These are phyloP conservation scores for Clarias batrachus DNA, from an alignment of 2,113 vertebrate genomes.

Conservation along the genomic window DNA sequence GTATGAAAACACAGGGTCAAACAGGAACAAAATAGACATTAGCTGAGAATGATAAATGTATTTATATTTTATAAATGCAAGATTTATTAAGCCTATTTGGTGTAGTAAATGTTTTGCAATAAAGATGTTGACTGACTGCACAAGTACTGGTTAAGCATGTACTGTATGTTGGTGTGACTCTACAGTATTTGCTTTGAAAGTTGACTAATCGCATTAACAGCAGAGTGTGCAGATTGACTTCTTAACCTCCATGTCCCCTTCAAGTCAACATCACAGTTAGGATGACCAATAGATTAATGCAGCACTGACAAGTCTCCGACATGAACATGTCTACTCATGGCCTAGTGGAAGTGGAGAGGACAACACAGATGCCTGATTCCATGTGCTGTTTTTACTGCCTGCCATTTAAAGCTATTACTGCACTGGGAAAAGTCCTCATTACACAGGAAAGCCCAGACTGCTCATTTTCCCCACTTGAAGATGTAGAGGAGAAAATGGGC, in stretches of 20 bases:
- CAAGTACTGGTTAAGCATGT: not conserved
- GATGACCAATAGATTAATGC: not conserved
- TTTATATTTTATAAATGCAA: not conserved
- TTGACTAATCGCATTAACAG: not conserved
- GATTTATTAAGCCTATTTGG: not conserved
- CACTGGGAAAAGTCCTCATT: conserved; percentile 28
- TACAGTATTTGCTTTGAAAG: not conserved
- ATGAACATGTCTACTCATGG: conserved; percentile 6
- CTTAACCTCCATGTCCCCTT: not conserved
- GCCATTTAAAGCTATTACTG: conserved; percentile 18
- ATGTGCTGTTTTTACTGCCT: conserved; percentile 12
- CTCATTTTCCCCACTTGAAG: conserved; percentile 30
- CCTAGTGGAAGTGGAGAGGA: conserved; percentile 24
- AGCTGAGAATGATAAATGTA: not conserved
- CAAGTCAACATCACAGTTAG: no score
- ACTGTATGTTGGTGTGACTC: not conserved
- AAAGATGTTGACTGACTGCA: not conserved
- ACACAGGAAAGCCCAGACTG: conserved; percentile 31
- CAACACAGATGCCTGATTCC: not conserved
- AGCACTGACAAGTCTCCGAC: conserved; percentile 1
- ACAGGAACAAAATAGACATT: not conserved
- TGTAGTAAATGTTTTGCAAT: not conserved
- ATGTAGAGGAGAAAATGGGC: conserved; percentile 10
- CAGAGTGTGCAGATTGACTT: not conserved
- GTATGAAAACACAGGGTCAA: not conserved